A percentile compares a stretch with the other conserved stretches of the same genome.
Conservation (phyloP, 2,888 invertebrate genomes). For the Cephus pygmeus region DNA sequence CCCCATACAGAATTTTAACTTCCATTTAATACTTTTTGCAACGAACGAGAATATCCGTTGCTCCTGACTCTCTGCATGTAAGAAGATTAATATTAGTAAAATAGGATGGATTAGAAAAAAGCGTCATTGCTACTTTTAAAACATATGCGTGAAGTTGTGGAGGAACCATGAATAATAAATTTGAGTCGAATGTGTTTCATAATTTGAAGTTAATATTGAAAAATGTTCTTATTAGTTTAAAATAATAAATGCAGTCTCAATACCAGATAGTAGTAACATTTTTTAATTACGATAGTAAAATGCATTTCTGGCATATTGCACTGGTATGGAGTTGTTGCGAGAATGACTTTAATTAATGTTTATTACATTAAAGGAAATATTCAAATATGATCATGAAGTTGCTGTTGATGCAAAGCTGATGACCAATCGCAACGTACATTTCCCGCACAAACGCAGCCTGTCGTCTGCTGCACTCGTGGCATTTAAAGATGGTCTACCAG, state of each 20-base stretch:
- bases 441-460: conserved; percentile 15
- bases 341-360: background rate
- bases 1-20: conserved; percentile 1
- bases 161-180: conserved; percentile 3
- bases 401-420: background rate
- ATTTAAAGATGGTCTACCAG: conserved; percentile 15
- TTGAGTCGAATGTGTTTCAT: background rate
- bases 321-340: background rate
- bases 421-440: background rate
- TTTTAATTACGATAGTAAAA: background rate
- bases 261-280: background rate
- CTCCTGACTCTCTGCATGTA: conserved; percentile 5
- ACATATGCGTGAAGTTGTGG: conserved; percentile 13
- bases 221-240: background rate
- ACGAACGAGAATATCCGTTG: background rate
- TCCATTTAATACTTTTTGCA: conserved; percentile 15
- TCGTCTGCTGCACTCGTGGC: conserved; percentile 17
- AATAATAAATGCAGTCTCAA: background rate
- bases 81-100: background rate
- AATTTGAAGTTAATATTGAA: background rate
- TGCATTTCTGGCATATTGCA: background rate
- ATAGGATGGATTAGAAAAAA: conserved; percentile 4
- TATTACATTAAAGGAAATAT: background rate
- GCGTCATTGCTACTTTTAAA: conserved; percentile 13
- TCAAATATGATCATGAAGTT: background rate